These are phyloP conservation scores for Caenorhabditis imperialis DNA, from an alignment of 2,888 invertebrate species.

Conservation along the genomic window DNA sequence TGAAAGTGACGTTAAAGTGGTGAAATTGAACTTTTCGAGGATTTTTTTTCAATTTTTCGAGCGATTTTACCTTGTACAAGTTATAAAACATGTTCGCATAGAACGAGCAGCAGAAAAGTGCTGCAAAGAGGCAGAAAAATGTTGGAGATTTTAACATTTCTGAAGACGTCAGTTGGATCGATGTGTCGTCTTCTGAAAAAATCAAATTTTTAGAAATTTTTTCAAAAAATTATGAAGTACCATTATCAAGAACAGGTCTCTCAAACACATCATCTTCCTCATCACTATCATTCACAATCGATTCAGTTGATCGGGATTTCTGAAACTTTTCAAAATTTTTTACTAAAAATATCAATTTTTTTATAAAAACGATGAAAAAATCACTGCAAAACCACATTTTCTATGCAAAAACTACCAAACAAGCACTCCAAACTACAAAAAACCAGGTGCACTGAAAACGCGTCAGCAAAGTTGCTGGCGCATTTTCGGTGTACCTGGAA, in stretches of 20 bases:
- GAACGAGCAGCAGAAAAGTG: slow-evolving; percentile 75
- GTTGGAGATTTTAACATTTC: slow-evolving; percentile 75
- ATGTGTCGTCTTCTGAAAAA: slow-evolving; percentile 42
- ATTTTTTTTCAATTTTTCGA: slow-evolving; percentile 11
- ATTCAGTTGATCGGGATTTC: slow-evolving; percentile 44
- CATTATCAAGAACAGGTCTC: slow-evolving; percentile 35
- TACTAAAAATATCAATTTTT: no score
- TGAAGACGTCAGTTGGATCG: slow-evolving; percentile 54
- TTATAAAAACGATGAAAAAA: no score
- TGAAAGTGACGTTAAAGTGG: no score
- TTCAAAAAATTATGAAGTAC: no score
- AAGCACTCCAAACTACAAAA: no score
- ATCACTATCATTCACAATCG: slow-evolving; percentile 23
- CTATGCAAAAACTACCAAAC: no score
- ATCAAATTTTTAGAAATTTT: neutral
- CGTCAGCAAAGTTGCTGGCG: no score
- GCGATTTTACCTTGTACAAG: slow-evolving; percentile 67
- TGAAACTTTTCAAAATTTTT: slow-evolving; percentile 15
- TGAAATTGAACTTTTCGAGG: no score
- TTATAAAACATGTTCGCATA: slow-evolving; percentile 77
- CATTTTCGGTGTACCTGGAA: no score
- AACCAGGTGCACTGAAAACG: slow-evolving; percentile 13
- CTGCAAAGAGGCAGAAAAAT: slow-evolving; percentile 71
- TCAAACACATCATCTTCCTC: slow-evolving; percentile 36
- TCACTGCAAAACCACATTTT: no score